phyloP scores from a whole-genome alignment of 2,888 invertebrate species.

The Lypha dubia region DNA sequence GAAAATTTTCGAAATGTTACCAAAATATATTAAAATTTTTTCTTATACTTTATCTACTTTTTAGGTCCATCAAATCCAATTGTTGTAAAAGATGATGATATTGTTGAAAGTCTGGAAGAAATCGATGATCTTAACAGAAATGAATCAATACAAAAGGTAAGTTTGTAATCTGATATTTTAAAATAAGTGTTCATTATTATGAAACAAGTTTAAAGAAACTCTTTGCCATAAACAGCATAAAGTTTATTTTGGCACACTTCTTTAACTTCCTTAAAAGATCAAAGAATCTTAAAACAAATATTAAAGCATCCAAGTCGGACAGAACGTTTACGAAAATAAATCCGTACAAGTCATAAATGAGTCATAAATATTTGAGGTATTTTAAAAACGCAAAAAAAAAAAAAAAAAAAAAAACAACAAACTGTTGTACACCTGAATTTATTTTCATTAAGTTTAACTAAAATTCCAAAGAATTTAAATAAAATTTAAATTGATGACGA shows the following conservation, averaged over 20 bases:
- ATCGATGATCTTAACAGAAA: slow-evolving; percentile 74
- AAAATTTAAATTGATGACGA: slow-evolving; percentile 52
- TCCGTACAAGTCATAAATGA: slow-evolving; percentile 39
- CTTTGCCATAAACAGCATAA: background rate
- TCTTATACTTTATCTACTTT: no score
- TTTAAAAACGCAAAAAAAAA: slow-evolving; percentile 18
- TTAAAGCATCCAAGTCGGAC: background rate
- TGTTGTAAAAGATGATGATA: slow-evolving; percentile 65
- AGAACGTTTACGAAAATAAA: slow-evolving; percentile 13
- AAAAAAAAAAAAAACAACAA: no score
- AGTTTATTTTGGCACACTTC: slow-evolving; percentile 56
- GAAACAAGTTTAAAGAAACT: background rate
- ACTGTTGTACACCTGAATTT: slow-evolving; percentile 43
- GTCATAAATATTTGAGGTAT: slow-evolving; percentile 47
- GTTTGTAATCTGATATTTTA: background rate
- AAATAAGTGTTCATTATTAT: background rate
- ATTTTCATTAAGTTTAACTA: slow-evolving; percentile 28
- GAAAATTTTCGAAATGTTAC: no score
- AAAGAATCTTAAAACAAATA: slow-evolving; percentile 47
- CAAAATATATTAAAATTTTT: no score
- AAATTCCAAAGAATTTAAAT: slow-evolving; percentile 53
- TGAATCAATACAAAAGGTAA: slow-evolving; percentile 53
- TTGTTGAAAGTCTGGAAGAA: slow-evolving; percentile 66
- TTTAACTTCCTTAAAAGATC: slow-evolving; percentile 65
- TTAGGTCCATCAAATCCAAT: slow-evolving; percentile 33